Base-by-base conservation (phyloP, 2,888 invertebrate genomes). In the Baronia brevicornis region DNA sequence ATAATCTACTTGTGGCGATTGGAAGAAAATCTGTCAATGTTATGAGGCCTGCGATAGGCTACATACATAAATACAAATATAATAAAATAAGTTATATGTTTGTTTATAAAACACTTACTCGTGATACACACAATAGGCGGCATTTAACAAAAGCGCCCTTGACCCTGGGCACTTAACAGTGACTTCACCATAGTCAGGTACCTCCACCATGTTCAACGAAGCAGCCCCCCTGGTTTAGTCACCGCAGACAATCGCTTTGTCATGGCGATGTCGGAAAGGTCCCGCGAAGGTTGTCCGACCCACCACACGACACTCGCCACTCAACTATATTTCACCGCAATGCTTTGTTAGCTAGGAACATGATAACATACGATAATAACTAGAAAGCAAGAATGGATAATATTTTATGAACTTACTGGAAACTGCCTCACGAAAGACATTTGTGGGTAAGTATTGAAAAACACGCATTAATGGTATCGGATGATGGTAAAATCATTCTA, bases 181-280 rank as follows among this genome's bases (percentile, higher is more conserved):
- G 62, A 67, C 60, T 54, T 60, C 60, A 64, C 57, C 51, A 41
- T 43, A 3, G 25, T 18, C 27, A 23, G 8, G 13, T 43, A 41
- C 49, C 46, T 36, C 46, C 47, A 41, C 45, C 40, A 38, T 26
- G 38, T 46, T 43, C 48, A 48, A 44, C 43, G 53, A 50, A 55
- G 35, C 36, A 42, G 46, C 70, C 69, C 65, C 67, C 67, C 63
- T 48, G 42, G 55, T 66, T 80, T 75, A 79, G 72, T 80, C 80
- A 80, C 55, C 56, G 48, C 57, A 70, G 54, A 80, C 79, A 80
- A 82, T 73, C 58, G 73, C 69, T 70, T 67, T 69, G 78, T 77
- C 78, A 79, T 57, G 54, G 44, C 46, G 42, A 40, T 41, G 39
- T 38, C 46, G 42, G 48, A 50, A 58, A 55, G 60, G 59, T 57